Base-by-base conservation (phyloP, 1,140 invertebrate species). In the Drosophila repleta region DNA sequence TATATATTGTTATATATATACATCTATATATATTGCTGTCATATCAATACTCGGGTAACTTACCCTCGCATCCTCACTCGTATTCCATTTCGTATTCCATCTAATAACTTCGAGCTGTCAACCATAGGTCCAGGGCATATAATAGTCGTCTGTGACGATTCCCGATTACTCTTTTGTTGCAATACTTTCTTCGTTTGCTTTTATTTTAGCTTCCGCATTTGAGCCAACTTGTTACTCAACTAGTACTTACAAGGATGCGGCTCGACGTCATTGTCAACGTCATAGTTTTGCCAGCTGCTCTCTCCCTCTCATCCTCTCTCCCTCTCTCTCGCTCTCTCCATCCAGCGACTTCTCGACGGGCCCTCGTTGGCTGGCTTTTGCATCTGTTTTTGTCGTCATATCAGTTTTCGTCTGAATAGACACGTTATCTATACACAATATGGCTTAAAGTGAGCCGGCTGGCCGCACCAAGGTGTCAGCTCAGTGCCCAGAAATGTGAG, bases 401-500 rank as follows among this genome's bases (percentile, higher is more conserved):
- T 87, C 83, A 76, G 84, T 79, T 88, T 66, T 79, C 76, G 83
- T 71, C 84, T 87, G 83, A 87, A 87, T 87, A 88, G 76, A 88
- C 84, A 87, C 68, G 83, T 88, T 87, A 87, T 87, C 84, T 88
- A 67, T 79, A 79, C 79, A 88, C 79, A 87, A 88, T 83, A 76
- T 74, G 79, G 79, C 75, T 79, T 89, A 53, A 89, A 83, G 83
- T 76, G 79, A 76, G 76, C 76, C 61, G 57, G 48, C 43, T 57
- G 46, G 35, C 35, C 29, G 13, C 62, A 48, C 49, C 13, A 17
- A 64, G 62, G 46, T 73, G 70, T 64, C 39, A 58, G 48, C 55
- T 51, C 11, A 29, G 51, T 35, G 35, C 64, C 64, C 32, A 51
- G 15, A 41, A 26, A 18, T 45, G 39, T 29, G 24, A 29, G 32